Conservation (phyloP, 2,113 vertebrate genomes). For the Onychostruthus taczanowskii region DNA sequence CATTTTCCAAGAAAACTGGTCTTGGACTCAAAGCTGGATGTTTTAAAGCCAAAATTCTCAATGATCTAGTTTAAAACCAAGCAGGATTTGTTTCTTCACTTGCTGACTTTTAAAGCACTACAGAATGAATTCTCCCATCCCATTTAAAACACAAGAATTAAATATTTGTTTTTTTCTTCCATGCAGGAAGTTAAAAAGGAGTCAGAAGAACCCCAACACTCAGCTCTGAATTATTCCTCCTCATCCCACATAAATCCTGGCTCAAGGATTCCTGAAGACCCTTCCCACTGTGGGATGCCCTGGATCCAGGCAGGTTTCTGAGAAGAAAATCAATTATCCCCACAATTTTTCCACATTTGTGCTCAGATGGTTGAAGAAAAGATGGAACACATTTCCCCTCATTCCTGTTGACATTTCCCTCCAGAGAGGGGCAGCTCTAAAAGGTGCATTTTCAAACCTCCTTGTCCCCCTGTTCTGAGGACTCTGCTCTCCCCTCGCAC, state of each 20-base stretch:
- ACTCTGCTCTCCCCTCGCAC: background rate
- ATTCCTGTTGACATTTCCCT: background rate
- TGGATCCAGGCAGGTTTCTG: background rate
- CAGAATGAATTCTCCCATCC: background rate
- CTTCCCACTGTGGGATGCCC: background rate
- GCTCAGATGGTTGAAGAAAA: background rate
- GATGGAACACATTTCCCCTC: background rate
- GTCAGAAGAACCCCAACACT: too few relatives aligned
- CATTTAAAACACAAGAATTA: background rate
- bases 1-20: background rate
- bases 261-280: background rate
- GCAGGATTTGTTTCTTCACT: background rate
- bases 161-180: background rate
- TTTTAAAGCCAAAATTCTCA: background rate
- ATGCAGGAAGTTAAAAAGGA: background rate
- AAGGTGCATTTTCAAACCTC: background rate
- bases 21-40: background rate
- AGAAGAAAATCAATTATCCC: background rate
- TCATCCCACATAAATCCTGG: rapidly evolving
- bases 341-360: background rate
- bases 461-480: background rate
- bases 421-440: background rate
- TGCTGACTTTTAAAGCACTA: background rate
- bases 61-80: background rate
- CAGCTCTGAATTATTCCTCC: background rate